Conservation (phyloP, 2,797 vertebrate species). For the Gouania willdenowi region DNA sequence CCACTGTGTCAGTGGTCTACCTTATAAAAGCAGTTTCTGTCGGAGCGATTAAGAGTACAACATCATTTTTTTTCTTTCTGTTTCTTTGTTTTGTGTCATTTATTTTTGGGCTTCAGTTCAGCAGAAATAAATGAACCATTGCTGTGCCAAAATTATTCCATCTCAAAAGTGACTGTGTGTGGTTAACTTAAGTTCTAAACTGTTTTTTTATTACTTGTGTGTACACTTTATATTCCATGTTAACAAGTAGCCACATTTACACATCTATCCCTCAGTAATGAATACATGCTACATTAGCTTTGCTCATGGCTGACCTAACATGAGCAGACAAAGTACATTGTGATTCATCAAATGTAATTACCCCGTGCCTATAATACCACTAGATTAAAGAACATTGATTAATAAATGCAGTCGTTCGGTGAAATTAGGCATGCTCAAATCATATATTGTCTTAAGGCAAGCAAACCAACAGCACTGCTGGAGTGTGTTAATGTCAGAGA, state of each 20-base stretch:
- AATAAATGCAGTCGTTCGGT: conserved; percentile 4
- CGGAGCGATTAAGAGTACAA: conserved; percentile 22
- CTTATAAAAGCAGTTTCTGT: conserved; percentile 39
- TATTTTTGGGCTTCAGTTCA: conserved; percentile 5
- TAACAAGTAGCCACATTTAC: neutral
- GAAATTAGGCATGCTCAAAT: conserved; percentile 22
- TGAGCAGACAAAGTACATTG: neutral
- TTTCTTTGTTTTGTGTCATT: neutral
- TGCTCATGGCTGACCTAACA: neutral
- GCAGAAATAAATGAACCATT: conserved; percentile 7
- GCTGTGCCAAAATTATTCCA: conserved; percentile 9
- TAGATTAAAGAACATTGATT: neutral
- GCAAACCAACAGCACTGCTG: conserved; percentile 27
- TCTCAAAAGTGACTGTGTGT: too few species aligned
- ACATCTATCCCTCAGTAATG: neutral
- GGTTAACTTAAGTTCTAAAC: too few species aligned
- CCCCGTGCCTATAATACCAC: neutral
- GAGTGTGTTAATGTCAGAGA: conserved; percentile 37
- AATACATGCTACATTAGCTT: neutral
- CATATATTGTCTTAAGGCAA: conserved; percentile 21
- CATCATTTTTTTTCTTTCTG: conserved; percentile 8
- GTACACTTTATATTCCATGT: conserved; percentile 1
- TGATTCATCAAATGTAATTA: conserved; percentile 12
- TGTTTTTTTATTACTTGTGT: conserved; percentile 13
- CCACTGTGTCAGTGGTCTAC: conserved; percentile 50